Evolutionary conservation across 2,888 invertebrate genomes (phyloP).

Genomic region (Himalopsyche japonica): DNA sequence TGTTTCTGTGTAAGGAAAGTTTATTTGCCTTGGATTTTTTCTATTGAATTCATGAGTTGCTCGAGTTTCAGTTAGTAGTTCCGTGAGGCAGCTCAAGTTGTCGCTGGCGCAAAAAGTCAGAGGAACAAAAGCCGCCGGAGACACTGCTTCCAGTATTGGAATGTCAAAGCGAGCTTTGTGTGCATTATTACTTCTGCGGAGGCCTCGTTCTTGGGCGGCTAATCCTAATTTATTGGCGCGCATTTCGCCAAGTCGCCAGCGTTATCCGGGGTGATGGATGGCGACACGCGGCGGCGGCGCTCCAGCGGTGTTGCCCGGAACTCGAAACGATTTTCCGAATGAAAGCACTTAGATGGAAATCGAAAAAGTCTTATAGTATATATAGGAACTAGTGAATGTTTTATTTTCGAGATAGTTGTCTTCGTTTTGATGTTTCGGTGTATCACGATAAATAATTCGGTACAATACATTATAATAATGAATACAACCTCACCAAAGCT

Average conservation of each 20-base stretch:
- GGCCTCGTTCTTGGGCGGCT: slow-evolving; percentile 39
- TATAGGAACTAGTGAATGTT: neutral
- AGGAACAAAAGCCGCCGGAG: slow-evolving; percentile 22
- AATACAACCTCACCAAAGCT: no score
- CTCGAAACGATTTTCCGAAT: neutral
- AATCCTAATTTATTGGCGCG: slow-evolving; percentile 64
- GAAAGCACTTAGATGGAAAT: neutral
- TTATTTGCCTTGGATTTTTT: no score
- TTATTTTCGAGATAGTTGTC: neutral
- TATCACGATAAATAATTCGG: no score
- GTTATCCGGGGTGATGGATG: slow-evolving; percentile 40
- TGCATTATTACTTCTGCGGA: slow-evolving; percentile 26
- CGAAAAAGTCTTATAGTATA: neutral
- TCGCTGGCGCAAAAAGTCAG: slow-evolving; percentile 26
- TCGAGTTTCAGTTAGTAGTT: neutral
- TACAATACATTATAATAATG: no score
- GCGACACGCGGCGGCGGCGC: slow-evolving; percentile 22
- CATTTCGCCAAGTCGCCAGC: slow-evolving; percentile 55
- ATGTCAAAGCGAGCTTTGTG: slow-evolving; percentile 27
- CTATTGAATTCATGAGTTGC: neutral
- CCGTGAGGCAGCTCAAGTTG: neutral
- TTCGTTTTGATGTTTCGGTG: neutral
- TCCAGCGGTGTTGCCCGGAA: neutral
- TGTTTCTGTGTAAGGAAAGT: no score
- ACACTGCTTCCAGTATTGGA: slow-evolving; percentile 25